Evolutionary conservation across 2,888 invertebrate genomes (phyloP), one percentile per base, ranked within the genome.

Genomic region (Rhodophaea formosa): DNA sequence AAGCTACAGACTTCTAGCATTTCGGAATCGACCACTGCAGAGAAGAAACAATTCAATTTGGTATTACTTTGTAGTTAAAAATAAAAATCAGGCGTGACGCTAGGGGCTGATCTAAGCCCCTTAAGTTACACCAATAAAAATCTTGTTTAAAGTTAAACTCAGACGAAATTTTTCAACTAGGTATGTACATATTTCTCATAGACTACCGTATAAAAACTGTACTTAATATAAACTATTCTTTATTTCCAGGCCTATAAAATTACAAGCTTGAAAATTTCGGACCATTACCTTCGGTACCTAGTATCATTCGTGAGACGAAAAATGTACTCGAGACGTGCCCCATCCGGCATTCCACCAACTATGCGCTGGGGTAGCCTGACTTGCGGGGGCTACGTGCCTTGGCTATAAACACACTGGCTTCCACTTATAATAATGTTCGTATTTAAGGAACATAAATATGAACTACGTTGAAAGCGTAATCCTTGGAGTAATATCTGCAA

Each of bases 341-440:
- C 63, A 68, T 71, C 70, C 68, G 62, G 74, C 72, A 74, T 76
- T 77, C 73, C 64, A 71, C 63, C 68, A 69, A 70, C 59, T 67
- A 67, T 69, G 69, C 74, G 68, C 71, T 68, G 66, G 76, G 75
- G 77, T 71, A 71, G 66, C 70, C 68, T 74, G 68, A 70, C 71
- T 68, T 65, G 66, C 63, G 71, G 64, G 70, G 82, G 81, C 82
- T 83, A 83, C 85, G 84, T 84, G 84, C 72, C 70, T 61, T 62
- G 82, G 69, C 64, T 83, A 77, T 77, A 75, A 81, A 84, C 68
- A 69, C 63, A 62, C 52, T 69, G 68, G 68, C 63, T 66, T 71
- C 68, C 66, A 68, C 69, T 65, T 67, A 65, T 67, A 45, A 49
- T 56, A 35, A 39, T 42, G 56, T 49, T 54, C 29, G 39, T 29